Evolutionary conservation across 2,113 vertebrate species (phyloP).

Genomic region (Rhea pennata): DNA sequence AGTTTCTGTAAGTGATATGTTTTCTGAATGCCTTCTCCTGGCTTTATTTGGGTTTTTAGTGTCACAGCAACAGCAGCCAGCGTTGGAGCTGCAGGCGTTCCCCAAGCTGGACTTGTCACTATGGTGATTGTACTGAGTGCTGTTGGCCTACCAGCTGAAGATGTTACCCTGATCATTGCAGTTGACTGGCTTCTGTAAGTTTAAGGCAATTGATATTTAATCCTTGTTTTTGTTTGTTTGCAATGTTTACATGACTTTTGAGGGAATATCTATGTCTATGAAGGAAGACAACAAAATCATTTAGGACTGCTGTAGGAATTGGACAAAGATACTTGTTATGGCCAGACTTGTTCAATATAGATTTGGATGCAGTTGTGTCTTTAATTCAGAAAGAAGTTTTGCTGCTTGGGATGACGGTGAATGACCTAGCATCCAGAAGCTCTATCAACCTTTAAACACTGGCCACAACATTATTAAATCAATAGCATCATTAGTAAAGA

Average conservation of each 20-base stretch:
- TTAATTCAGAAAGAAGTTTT: neutral
- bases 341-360: neutral
- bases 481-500: neutral
- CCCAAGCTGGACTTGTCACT: conserved; percentile 96
- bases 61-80: conserved; percentile 96
- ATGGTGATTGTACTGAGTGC: conserved; percentile 98
- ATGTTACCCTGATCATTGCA: conserved; percentile 95
- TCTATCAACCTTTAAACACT: neutral
- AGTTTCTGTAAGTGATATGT: neutral
- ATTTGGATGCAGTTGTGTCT: neutral
- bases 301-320: neutral
- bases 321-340: neutral
- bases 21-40: conserved; percentile 37
- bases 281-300: neutral
- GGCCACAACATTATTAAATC: neutral
- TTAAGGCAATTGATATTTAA: neutral
- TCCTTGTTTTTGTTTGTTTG: neutral
- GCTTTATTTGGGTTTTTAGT: conserved; percentile 73
- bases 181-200: conserved; percentile 99
- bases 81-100: conserved; percentile 94
- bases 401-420: neutral
- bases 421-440: neutral
- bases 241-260: neutral
- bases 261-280: neutral
- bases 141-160: conserved; percentile 90